Conservation (phyloP, 2,797 vertebrate genomes). For the Siniperca undulata region DNA sequence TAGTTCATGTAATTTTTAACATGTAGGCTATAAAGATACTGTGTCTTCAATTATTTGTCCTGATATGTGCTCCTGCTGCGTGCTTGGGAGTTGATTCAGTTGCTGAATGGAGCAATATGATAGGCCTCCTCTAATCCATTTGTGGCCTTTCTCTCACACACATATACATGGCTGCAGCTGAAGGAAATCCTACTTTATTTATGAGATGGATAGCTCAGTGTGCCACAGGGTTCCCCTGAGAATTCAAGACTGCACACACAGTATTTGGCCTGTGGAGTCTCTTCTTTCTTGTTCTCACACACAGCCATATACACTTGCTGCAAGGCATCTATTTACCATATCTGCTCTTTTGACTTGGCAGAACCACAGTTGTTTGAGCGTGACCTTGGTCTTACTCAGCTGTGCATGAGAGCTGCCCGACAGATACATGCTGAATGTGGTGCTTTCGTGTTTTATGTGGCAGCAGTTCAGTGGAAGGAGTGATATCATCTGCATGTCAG, state of each 20-base stretch:
- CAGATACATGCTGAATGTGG: constrained; percentile 40
- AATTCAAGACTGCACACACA: constrained; percentile 61
- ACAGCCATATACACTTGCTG: constrained; percentile 38
- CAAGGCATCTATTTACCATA: constrained; percentile 62
- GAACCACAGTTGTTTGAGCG: constrained; percentile 47
- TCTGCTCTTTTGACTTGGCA: constrained; percentile 57
- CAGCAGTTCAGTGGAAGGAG: constrained; percentile 45
- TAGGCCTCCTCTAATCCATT: constrained; percentile 67
- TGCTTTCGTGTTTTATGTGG: constrained; percentile 51
- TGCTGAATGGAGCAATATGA: constrained; percentile 66
- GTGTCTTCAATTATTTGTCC: constrained; percentile 25
- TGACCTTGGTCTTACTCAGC: constrained; percentile 41
- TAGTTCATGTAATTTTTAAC: constrained; percentile 21
- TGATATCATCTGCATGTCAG: constrained; percentile 63
- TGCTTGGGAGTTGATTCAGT: constrained; percentile 55
- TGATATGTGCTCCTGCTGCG: constrained; percentile 29
- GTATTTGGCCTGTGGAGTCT: constrained; percentile 62
- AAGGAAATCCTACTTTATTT: constrained; percentile 79
- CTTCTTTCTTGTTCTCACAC: constrained; percentile 23
- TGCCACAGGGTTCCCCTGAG: constrained; percentile 70
- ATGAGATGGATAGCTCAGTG: constrained; percentile 74
- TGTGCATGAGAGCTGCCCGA: constrained; percentile 28
- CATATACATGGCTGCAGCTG: constrained; percentile 38
- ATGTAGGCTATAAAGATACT: background rate
- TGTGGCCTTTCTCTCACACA: constrained; percentile 24